phyloP scores from a whole-genome alignment of 1,140 invertebrate species.

The Phortica variegata region DNA sequence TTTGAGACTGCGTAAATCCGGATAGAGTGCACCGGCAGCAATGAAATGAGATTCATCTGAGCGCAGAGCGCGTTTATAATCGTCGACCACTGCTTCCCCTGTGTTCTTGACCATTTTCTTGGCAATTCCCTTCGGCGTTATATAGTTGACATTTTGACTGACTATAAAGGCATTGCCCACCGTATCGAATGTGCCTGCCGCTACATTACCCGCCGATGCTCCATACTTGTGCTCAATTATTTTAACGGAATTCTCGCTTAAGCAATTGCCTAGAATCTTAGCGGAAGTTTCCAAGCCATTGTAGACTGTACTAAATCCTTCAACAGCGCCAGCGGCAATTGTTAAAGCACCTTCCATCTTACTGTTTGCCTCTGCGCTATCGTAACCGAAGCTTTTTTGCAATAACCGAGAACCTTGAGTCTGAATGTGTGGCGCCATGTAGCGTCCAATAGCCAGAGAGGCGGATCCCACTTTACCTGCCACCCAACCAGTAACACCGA shows the following conservation, averaged over 20 bases:
- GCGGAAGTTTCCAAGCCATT: conserved; percentile 68
- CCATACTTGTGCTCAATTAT: conserved; percentile 74
- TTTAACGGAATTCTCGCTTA: conserved; percentile 71
- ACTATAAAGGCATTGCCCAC: conserved; percentile 66
- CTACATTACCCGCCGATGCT: conserved; percentile 61
- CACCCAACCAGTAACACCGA: conserved; percentile 64
- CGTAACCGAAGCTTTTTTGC: conserved; percentile 60
- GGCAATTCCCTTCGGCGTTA: conserved; percentile 67
- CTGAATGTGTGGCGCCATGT: conserved; percentile 68
- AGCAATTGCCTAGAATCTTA: conserved; percentile 63
- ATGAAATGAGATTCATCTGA: conserved; percentile 44
- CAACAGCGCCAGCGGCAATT: conserved; percentile 68
- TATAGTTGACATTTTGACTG: conserved; percentile 62
- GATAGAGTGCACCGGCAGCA: conserved; percentile 45
- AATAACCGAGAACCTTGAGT: conserved; percentile 64
- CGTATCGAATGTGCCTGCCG: conserved; percentile 64
- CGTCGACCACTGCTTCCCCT: conserved; percentile 63
- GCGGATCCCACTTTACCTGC: conserved; percentile 67
- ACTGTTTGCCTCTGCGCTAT: conserved; percentile 60
- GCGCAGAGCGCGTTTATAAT: conserved; percentile 43
- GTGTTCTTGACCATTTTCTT: conserved; percentile 68
- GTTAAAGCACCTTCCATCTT: conserved; percentile 65
- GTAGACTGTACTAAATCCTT: conserved; percentile 70
- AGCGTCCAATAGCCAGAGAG: conserved; percentile 64
- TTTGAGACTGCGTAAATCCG: conserved; percentile 40